Evolutionary conservation across 2,888 invertebrate species (phyloP).

Genomic region (Rapana venosa): DNA sequence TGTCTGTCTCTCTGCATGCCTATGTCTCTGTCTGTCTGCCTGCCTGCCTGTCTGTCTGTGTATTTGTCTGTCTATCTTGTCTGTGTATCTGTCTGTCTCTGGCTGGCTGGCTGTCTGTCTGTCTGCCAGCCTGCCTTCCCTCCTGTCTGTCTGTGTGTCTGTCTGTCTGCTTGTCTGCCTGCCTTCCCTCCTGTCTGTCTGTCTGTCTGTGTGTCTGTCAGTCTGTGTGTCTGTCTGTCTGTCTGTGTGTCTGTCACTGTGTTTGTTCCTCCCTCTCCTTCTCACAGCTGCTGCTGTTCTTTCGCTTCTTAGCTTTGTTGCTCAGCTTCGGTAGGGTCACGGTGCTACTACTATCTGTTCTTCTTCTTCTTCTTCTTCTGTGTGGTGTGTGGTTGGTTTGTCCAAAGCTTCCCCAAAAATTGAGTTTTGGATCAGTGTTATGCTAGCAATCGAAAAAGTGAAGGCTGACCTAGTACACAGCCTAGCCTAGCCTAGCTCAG

Average conservation of each 20-base stretch:
- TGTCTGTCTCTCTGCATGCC: background rate
- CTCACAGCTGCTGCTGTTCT: background rate
- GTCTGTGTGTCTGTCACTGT: background rate
- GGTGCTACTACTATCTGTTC: no score
- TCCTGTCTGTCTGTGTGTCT: slow-evolving; percentile 17
- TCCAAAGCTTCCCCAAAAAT: no score
- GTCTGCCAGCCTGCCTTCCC: background rate
- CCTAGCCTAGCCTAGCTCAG: no score
- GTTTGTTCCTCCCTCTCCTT: background rate
- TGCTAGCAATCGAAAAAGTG: no score
- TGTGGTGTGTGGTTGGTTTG: no score
- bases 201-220: background rate
- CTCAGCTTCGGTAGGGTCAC: background rate
- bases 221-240: background rate
- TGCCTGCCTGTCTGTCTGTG: background rate
- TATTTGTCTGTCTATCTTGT: background rate
- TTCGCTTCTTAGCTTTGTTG: background rate
- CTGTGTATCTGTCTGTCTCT: no score
- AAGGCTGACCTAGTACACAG: no score
- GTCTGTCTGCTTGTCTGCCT: background rate
- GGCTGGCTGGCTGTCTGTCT: no score
- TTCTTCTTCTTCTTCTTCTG: no score
- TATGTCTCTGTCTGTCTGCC: no score
- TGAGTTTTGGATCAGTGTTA: no score
- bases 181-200: background rate